Base-by-base conservation (phyloP, 2,888 invertebrate genomes). In the Coleophora flavipennella region DNA sequence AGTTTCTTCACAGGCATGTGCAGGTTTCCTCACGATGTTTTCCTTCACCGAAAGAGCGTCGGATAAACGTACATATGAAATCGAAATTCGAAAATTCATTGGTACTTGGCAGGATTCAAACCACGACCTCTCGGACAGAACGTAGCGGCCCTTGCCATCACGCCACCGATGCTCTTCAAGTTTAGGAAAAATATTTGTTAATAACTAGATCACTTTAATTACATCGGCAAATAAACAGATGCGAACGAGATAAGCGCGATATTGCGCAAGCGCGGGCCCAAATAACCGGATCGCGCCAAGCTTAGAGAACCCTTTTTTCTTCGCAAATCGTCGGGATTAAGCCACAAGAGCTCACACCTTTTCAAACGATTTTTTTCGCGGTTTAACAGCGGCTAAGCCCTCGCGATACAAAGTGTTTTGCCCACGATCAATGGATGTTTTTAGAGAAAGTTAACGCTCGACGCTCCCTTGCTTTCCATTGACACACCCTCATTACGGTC, bases 291-390 rank as follows among this genome's bases (percentile, higher is more conserved):
- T 50, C 57, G 58, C 55, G 62, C 63, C 72, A 72, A 76, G 70
- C 72, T 50, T 49, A 42, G 50, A 60, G 63, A 77, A 78, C 80
- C 81, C 78, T 75, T 81, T 81, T 80, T 78, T 73, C 75, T 79
- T 75, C 68, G 68, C 74, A 80, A 83, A 83, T 83, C 76, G 79
- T 75, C 74, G 56, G 77, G 80, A 83, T 81, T 81, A 81, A 70
- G 72, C 62, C 60, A 62, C 55, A 62, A 72, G 64, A 68, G 71
- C 73, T 79, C 70, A 67, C 77, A 80, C 78, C 77, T 80, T 80
- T 70, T 66, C 68, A 60, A 65, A 69, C 74, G 74, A 76, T 71
- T 76, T 76, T 78, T 65, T 76, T 75, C 71, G 67, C 63, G 72
- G 69, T 67, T 78, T 67, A 76, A 65, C 64, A 57, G 65, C 53